phyloP scores from a whole-genome alignment of 2,113 vertebrate species.

The Prinia subflava region DNA sequence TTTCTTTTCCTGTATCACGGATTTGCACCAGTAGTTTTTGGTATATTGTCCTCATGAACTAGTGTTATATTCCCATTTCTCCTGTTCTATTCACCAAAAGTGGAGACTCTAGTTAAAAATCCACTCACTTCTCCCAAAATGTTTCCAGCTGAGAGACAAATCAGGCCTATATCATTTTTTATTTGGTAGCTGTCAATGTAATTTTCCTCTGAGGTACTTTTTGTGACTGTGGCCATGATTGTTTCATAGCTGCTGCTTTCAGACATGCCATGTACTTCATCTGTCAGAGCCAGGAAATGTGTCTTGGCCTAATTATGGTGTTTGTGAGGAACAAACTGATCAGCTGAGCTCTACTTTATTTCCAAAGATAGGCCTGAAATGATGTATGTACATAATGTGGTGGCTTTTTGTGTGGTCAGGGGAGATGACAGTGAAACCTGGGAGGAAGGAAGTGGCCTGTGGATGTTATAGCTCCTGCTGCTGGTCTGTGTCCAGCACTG shows the following conservation, averaged over 20 bases:
- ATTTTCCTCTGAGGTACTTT: not conserved
- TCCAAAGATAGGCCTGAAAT: slow-evolving; percentile 41
- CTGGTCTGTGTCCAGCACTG: not conserved
- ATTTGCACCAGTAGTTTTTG: not conserved
- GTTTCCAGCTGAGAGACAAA: slow-evolving; percentile 23
- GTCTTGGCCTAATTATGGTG: slow-evolving; percentile 29
- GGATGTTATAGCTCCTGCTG: not conserved
- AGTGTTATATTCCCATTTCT: not conserved
- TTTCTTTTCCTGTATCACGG: not conserved
- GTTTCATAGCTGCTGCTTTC: not conserved
- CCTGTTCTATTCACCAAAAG: not conserved
- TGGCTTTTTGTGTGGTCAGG: slow-evolving; percentile 2
- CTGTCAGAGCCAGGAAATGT: slow-evolving; percentile 31
- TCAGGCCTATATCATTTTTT: not conserved
- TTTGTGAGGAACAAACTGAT: slow-evolving; percentile 22
- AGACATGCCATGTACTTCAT: not conserved
- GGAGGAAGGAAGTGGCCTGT: not conserved
- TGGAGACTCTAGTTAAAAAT: not conserved
- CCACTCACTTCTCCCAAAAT: not conserved
- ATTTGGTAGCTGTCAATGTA: not conserved
- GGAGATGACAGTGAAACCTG: not conserved
- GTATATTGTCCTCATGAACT: not conserved
- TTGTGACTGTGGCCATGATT: not conserved
- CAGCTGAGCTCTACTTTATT: not conserved
- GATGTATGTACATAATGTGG: not conserved